Evolutionary conservation across 2,113 vertebrate genomes (phyloP).

Genomic region (Morone saxatilis): DNA sequence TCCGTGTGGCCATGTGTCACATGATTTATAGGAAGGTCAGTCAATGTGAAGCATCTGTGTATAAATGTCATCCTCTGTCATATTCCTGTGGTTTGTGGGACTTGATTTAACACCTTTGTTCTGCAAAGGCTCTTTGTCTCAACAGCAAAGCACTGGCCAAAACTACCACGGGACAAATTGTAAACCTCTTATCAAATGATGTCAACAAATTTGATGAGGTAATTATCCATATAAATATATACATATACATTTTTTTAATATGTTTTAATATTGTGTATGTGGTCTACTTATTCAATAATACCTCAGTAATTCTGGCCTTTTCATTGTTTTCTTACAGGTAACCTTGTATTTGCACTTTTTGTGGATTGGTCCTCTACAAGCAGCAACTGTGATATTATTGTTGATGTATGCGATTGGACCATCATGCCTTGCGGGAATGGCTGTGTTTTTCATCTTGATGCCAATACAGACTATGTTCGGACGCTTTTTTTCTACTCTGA

Average conservation of each 20-base stretch:
- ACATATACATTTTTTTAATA: too few species aligned
- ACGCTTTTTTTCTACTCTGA: constrained; percentile 88
- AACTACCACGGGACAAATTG: constrained; percentile 94
- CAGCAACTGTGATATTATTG: constrained; percentile 84
- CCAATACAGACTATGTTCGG: constrained; percentile 91
- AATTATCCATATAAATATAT: neutral
- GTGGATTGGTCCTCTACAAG: constrained; percentile 92
- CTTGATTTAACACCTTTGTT: constrained; percentile 30
- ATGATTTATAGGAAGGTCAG: constrained; percentile 96
- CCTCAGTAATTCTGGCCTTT: neutral
- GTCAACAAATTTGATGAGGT: constrained; percentile 97
- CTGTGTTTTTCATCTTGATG: constrained; percentile 89
- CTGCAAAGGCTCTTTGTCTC: constrained; percentile 89
- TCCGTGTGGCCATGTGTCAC: constrained; percentile 94
- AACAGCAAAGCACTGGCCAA: constrained; percentile 88
- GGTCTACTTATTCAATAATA: neutral
- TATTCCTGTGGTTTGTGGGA: neutral
- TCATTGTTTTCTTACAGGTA: constrained; percentile 80
- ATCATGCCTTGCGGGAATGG: constrained; percentile 92
- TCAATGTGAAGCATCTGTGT: neutral
- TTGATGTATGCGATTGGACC: constrained; percentile 91
- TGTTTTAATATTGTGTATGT: neutral
- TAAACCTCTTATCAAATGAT: constrained; percentile 94
- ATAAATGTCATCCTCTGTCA: neutral
- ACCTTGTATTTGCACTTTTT: constrained; percentile 94